Evolutionary conservation across 2,113 vertebrate species (phyloP), one percentile per base, ranked within the genome.

Genomic region (Crypturellus undulatus): DNA sequence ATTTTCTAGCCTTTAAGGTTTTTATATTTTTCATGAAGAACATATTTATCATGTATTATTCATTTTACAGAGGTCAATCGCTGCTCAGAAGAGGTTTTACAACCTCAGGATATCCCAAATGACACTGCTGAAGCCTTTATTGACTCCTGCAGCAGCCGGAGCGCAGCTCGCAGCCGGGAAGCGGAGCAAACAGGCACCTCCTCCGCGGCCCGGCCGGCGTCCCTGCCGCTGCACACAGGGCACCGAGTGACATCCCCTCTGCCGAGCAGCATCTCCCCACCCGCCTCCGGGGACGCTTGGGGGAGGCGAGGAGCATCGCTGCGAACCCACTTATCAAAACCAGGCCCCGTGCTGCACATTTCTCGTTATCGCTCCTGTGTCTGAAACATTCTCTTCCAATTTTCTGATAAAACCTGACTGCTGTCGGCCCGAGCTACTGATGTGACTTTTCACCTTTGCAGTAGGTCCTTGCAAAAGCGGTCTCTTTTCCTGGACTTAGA

Each of bases 391-490:
- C 18, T 82, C 43, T 84, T 58, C 78, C 78, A 78, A 12, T 75
- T 89, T 93, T 89, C 83, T 64, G 40, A 76, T 68, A 71, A 89
- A 90, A 65, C 42, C 62, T 84, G 52, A 17, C 49, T 71, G 71
- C 76, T 76, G 26, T 36, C 0, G 0, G 42, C 64, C 54, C 40
- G 43, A 80, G 64, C n/a, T 90, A 71, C 32, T 60, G 62, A 70
- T 51, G 32, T 70, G 72, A 47, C 34, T 75, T 80, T 85, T 86
- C 45, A 59, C 34, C 60, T 68, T 82, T 54, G 26, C 30, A 92
- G 56, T 5, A 63, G 51, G 60, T 49, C 20, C 49, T 77, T 73
- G 59, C 43, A n/a, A 42, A 49, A 75, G 24, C 6, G 12, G 5
- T 75, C 21, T 47, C 10, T 60, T 87, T 77, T 54, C 21, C 30